Base-by-base conservation (phyloP, 2,888 invertebrate genomes). In the Troides oblongomaculatus region DNA sequence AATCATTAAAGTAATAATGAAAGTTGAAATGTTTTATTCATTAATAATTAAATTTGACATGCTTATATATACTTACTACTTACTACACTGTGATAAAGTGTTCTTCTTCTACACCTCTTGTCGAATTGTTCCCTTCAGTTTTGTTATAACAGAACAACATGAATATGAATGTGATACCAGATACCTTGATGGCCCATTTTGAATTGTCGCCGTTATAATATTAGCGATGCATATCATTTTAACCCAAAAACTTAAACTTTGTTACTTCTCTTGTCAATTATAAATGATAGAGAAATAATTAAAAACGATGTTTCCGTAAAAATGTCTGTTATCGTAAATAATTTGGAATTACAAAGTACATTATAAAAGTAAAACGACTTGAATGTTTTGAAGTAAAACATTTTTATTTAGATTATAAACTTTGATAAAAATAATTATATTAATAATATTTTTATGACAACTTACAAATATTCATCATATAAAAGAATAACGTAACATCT, bases 351-450 rank as follows among this genome's bases (percentile, higher is more conserved):
- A 58, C 12, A 58, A 23, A 58, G 12, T 18, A 21, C 1, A 23
- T 50, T 7, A 30, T 1, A 63, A 14, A 36, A 69, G 4, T 74
- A 79, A 86, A 84, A 84, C 82, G 71, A 80, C 72, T 73, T 72
- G 76, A 80, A 85, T 86, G 88, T 91, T 90, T 90, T 91, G 90
- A 90, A 92, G 93, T 90, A 93, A 92, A 92, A 91, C 90, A 89
- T 92, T 91, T 93, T 92, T 92, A 93, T 93, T 93, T 90, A 92
- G 93, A 92, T 93, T 93, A 93, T 93, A 93, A 93, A 93, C 93
- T 93, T 93, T 93, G 93, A 93, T 93, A 93, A 93, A 93, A 93
- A 93, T 93, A 90, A 93, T 93, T 92, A 92, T 92, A 92, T 92
- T 92, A 92, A 91, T 91, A 91, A 91, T 92, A 92, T 92, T 93